Percentiles rank a stretch among this genome's conserved stretches.
These are phyloP conservation scores for Dysidea cf. avara DNA, from an alignment of 37 sponge, comb jelly and placozoan genomes.

Conservation along the genomic window DNA sequence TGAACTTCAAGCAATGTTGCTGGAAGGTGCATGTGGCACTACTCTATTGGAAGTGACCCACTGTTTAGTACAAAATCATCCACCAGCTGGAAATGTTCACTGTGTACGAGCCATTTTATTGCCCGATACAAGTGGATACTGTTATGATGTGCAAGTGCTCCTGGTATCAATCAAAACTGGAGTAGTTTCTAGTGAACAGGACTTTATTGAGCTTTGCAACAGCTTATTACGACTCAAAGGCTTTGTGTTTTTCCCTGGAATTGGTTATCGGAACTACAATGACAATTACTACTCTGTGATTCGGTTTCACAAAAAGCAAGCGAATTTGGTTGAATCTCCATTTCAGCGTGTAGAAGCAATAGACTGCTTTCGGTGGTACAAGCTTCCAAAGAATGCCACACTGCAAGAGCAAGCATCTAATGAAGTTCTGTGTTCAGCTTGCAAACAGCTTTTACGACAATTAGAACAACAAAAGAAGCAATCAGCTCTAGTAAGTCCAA, in stretches of 20 bases:
- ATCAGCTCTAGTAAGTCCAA: background rate
- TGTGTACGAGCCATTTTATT: no score
- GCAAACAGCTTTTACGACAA: conserved; percentile 11
- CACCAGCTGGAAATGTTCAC: no score
- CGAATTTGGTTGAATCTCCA: conserved; percentile 13
- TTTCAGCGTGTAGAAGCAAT: conserved; percentile 21
- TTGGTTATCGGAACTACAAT: background rate
- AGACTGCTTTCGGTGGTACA: conserved; percentile 24
- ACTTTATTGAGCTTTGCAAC: conserved; percentile 11
- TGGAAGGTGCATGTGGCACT: no score
- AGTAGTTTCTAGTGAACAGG: conserved; percentile 5
- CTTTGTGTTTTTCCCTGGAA: conserved; percentile 37
- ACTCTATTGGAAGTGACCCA: no score
- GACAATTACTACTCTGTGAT: conserved; percentile 21
- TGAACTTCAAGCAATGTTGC: no score
- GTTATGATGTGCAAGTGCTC: conserved; percentile 28
- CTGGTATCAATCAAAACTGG: conserved; percentile 25
- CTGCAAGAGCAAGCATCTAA: conserved; percentile 8
- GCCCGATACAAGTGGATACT: no score
- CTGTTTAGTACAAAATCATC: no score
- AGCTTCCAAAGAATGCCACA: conserved; percentile 33
- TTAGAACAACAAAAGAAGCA: conserved; percentile 17
- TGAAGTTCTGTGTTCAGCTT: conserved; percentile 20
- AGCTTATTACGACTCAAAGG: background rate
- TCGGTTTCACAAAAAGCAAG: conserved; percentile 21